Conservation (phyloP, 2,113 vertebrate genomes). For the Pica pica region DNA sequence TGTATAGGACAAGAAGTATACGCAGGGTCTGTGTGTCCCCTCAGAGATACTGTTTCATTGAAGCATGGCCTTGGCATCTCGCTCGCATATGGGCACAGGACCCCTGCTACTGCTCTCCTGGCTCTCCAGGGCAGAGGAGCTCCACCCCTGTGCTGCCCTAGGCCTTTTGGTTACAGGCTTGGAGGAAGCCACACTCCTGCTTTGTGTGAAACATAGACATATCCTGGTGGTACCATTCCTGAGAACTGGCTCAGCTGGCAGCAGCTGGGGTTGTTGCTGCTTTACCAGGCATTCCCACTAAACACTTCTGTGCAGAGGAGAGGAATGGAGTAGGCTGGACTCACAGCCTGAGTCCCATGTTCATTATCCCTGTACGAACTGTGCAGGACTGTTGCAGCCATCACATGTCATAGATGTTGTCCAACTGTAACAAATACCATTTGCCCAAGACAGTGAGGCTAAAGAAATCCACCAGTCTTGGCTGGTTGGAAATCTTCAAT, state of each 20-base stretch:
- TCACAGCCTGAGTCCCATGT: not conserved
- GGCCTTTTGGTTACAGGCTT: not conserved
- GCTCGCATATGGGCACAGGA: accelerated
- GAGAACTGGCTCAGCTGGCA: not conserved
- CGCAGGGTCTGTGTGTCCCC: not conserved
- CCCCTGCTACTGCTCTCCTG: not conserved
- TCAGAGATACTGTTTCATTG: not conserved
- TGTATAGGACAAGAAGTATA: not conserved
- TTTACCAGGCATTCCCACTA: not conserved
- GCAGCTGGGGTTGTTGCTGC: not conserved
- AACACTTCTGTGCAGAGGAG: not conserved
- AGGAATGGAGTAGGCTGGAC: not conserved
- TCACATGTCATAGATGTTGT: not conserved
- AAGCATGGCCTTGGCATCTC: not conserved
- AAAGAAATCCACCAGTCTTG: not conserved
- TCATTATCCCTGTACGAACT: not conserved
- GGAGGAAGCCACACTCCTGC: not conserved
- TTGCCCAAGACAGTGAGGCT: not conserved
- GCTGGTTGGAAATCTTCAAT: not conserved
- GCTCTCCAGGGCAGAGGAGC: not conserved
- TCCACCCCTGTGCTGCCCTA: not conserved
- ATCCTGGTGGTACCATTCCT: not conserved
- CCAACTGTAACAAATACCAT: not conserved
- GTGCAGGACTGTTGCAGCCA: not conserved
- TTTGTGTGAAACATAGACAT: not conserved